A percentile compares a stretch with the other conserved stretches of the same genome.
These are phyloP conservation scores for Gerosis bhagava DNA, from an alignment of 2,888 invertebrate genomes.

Conservation along the genomic window DNA sequence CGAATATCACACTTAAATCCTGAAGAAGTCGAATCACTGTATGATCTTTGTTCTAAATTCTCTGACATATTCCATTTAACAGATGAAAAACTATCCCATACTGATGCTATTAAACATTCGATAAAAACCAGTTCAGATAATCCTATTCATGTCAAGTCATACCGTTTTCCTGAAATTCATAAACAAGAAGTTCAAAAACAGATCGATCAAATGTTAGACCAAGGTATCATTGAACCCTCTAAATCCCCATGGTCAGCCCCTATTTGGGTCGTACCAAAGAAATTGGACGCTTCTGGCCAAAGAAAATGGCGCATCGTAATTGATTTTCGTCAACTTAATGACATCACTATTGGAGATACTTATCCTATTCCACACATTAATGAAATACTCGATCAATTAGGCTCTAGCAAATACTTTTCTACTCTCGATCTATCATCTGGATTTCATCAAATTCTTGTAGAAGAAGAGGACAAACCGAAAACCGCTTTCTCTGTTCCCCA, in stretches of 20 bases:
- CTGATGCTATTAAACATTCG: slow-evolving; percentile 27
- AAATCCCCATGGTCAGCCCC: slow-evolving; percentile 36
- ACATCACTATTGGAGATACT: slow-evolving; percentile 33
- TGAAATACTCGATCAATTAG: slow-evolving; percentile 37
- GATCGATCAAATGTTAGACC: slow-evolving; percentile 33
- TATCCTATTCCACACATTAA: slow-evolving; percentile 37
- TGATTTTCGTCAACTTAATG: slow-evolving; percentile 35
- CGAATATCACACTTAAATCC: slow-evolving; percentile 7
- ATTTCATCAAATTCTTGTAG: slow-evolving; percentile 24
- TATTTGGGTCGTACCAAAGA: slow-evolving; percentile 36
- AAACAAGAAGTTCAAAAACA: slow-evolving; percentile 29
- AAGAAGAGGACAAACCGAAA: slow-evolving; percentile 21
- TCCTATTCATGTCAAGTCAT: slow-evolving; percentile 33
- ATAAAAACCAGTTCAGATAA: slow-evolving; percentile 26
- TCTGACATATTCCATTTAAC: slow-evolving; percentile 28
- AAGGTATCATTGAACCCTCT: slow-evolving; percentile 36
- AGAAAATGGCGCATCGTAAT: slow-evolving; percentile 36
- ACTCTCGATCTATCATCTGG: neutral
- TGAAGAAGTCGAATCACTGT: slow-evolving; percentile 12
- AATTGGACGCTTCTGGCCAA: slow-evolving; percentile 31
- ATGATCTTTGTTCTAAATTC: slow-evolving; percentile 14
- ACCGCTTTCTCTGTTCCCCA: slow-evolving; percentile 29
- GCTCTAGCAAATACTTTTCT: slow-evolving; percentile 30
- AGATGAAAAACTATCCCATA: slow-evolving; percentile 27
- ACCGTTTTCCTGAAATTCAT: slow-evolving; percentile 33